Conservation (phyloP, 2,888 invertebrate genomes). For the Mechanitis mazaeus region DNA sequence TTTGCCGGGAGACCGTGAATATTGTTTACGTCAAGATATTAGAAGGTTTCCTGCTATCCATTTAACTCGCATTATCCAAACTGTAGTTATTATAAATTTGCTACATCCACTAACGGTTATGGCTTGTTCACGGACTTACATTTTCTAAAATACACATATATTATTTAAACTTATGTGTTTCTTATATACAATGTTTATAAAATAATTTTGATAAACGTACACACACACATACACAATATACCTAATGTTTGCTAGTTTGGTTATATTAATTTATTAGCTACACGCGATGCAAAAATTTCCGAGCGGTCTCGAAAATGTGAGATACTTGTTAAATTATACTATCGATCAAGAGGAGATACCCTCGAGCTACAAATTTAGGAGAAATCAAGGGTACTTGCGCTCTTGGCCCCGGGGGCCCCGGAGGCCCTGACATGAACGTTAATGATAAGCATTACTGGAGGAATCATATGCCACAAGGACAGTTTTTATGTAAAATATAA, state of each 20-base stretch:
- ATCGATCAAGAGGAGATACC: constrained; percentile 66
- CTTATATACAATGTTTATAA: neutral
- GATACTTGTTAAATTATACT: constrained; percentile 62
- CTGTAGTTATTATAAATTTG: constrained; percentile 29
- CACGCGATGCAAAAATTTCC: constrained; percentile 4
- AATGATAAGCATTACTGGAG: constrained; percentile 54
- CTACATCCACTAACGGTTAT: constrained; percentile 19
- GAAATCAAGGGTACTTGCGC: constrained; percentile 68
- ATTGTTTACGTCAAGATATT: constrained; percentile 55
- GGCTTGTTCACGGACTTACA: constrained; percentile 13
- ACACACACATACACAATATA: neutral
- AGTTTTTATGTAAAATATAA: constrained; percentile 30
- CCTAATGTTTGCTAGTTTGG: neutral
- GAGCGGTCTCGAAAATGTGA: constrained; percentile 46
- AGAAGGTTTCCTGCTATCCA: constrained; percentile 49
- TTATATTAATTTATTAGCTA: neutral
- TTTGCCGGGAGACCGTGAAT: constrained; percentile 56
- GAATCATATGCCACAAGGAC: constrained; percentile 60
- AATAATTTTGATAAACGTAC: too few species aligned
- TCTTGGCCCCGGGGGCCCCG: constrained; percentile 52
- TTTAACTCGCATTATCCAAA: constrained; percentile 38
- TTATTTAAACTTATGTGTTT: constrained; percentile 2
- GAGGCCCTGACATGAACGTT: constrained; percentile 54
- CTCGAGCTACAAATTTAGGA: constrained; percentile 68
- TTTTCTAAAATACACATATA: constrained; percentile 1